phyloP scores from a whole-genome alignment of 2,113 vertebrate genomes.

The Pomatorhinus ruficollis region DNA sequence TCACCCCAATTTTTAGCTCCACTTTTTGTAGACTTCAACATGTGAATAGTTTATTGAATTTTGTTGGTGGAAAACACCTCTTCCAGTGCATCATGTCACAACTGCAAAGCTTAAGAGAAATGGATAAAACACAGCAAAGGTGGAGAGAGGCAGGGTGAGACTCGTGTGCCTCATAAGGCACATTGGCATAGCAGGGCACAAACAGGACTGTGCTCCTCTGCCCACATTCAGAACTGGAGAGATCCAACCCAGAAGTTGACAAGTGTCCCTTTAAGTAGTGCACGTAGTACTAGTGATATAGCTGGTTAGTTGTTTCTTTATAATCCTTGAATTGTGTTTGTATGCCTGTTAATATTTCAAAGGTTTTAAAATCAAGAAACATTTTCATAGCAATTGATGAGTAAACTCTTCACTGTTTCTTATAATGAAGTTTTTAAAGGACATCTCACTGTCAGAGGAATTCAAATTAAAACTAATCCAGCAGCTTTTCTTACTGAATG shows the following conservation, averaged over 20 bases:
- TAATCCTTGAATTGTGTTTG: constrained; percentile 17
- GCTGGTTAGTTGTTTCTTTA: constrained; percentile 28
- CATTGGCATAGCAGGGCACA: not conserved
- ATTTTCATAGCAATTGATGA: not conserved
- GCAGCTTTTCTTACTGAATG: not conserved
- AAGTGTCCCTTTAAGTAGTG: constrained; percentile 67
- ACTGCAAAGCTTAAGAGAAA: not conserved
- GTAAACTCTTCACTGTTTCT: not conserved
- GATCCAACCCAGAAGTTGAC: constrained; percentile 27
- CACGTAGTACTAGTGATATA: constrained; percentile 20
- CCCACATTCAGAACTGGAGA: not conserved
- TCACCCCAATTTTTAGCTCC: not conserved
- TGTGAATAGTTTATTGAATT: not conserved
- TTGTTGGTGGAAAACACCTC: not conserved
- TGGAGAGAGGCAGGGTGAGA: not conserved
- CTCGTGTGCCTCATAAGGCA: not conserved
- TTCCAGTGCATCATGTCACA: not conserved
- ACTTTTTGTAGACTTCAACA: not conserved
- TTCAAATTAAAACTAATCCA: not conserved
- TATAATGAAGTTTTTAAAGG: not conserved
- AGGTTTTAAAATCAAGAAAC: constrained; percentile 1
- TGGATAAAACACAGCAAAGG: not conserved
- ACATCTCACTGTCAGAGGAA: not conserved
- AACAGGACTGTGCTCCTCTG: not conserved
- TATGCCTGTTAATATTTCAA: not conserved